Base-by-base conservation (phyloP, 2,888 invertebrate genomes). In the Drosophila vallismaia region DNA sequence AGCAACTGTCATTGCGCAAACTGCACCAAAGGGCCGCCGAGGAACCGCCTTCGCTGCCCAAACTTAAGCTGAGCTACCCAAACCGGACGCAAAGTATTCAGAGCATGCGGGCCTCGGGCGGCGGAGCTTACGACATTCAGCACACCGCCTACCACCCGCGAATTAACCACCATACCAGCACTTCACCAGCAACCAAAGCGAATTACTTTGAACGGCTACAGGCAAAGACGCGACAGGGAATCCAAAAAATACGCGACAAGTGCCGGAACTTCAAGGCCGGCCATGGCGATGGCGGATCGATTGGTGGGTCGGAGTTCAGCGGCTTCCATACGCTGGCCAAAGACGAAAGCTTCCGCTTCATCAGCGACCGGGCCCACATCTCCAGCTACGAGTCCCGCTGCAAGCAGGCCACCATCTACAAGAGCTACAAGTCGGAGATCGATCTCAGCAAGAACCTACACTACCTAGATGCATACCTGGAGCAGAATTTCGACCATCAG, bases 361-460 rank as follows among this genome's bases (percentile, higher is more conserved):
- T 91, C 9, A 88, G 89, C 64, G 91, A 91, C 58, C 88, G 88
- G 0, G 88, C 88, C 2, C 84, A 90, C 66, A 91, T 90, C 57
- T 89, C 86, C 53, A 89, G 80, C 72, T 91, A 91, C 54, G 91
- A 91, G 62, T 90, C 90, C 0, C 86, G 88, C 3, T 90, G 90
- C 63, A 88, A 89, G 9, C 89, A 85, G 59, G 88, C 90, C 12
- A 89, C 91, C 9, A 80, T 91, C 46, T 92, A 92, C 64, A 92
- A 92, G 76, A 91, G 91, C 73, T 92, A 92, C 73, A 92, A 92
- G 60, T 92, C 92, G 1, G 92, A 92, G 75, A 88, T 92, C 42
- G 92, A 92, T 75, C 79, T 92, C 4, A 91, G 91, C 38, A 91
- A 91, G 66, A 92, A 92, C 73, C 77, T 92, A 5, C 90, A 91